phyloP scores from a whole-genome alignment of 2,888 invertebrate species.

The Drosophila tripunctata region DNA sequence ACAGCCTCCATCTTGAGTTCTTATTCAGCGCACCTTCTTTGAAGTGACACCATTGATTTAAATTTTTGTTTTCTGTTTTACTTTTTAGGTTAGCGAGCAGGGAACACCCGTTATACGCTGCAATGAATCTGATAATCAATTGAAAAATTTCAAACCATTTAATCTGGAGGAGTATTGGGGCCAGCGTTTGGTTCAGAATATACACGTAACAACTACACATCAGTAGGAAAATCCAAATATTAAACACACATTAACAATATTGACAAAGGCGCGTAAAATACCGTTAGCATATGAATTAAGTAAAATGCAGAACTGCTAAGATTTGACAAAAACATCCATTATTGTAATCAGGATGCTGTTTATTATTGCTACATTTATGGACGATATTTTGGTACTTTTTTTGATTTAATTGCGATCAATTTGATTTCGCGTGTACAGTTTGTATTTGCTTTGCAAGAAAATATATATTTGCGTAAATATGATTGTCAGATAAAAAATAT shows the following conservation, averaged over 20 bases:
- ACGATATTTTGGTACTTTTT: slow-evolving; percentile 8
- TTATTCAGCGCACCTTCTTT: too few relatives aligned
- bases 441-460: background rate
- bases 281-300: slow-evolving; percentile 46
- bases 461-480: slow-evolving; percentile 3
- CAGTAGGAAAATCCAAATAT: slow-evolving; percentile 46
- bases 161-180: slow-evolving; percentile 92
- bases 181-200: slow-evolving; percentile 88
- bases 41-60: background rate
- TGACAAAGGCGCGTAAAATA: slow-evolving; percentile 53
- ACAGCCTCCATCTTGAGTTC: too few relatives aligned
- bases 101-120: slow-evolving; percentile 84
- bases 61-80: too few relatives aligned
- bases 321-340: slow-evolving; percentile 25
- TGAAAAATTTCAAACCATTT: slow-evolving; percentile 91
- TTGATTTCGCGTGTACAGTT: slow-evolving; percentile 14
- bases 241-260: slow-evolving; percentile 11
- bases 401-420: slow-evolving; percentile 16
- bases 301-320: slow-evolving; percentile 38
- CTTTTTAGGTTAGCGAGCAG: slow-evolving; percentile 85
- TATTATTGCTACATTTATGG: slow-evolving; percentile 5
- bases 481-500: too few relatives aligned
- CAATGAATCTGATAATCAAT: slow-evolving; percentile 85
- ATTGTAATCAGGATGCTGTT: slow-evolving; percentile 38
- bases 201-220: slow-evolving; percentile 82